Percentiles rank a stretch among this genome's conserved stretches.
Conservation (phyloP, 2,113 vertebrate genomes). For the Narcine bancroftii region DNA sequence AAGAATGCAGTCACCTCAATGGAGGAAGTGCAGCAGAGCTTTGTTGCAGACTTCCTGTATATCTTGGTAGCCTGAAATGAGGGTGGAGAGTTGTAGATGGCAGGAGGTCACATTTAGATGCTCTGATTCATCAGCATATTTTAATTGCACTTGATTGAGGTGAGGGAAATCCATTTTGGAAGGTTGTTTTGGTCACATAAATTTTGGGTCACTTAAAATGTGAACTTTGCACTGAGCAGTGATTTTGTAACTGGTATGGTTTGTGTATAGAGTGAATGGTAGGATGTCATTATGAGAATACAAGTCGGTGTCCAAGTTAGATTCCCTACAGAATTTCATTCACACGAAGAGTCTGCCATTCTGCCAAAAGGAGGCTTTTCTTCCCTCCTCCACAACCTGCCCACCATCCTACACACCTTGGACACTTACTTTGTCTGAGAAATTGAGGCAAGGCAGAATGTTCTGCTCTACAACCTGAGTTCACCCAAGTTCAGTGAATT, state of each 20-base stretch:
- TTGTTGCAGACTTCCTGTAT: not conserved
- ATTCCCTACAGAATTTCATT: not conserved
- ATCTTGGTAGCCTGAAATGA: not conserved
- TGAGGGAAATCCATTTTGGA: not conserved
- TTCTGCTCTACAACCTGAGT: not conserved
- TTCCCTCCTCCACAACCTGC: not conserved
- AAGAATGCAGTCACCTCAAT: not conserved
- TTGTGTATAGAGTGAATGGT: not conserved
- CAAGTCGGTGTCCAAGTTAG: not conserved
- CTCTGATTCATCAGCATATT: not conserved
- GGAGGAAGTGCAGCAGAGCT: not conserved
- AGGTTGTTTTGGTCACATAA: not conserved
- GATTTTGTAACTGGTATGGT: not conserved
- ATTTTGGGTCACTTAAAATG: not conserved
- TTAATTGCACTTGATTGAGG: not conserved
- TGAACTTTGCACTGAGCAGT: not conserved
- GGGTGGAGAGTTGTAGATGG: too few relatives aligned
- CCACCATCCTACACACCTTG: not conserved
- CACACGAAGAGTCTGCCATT: not conserved
- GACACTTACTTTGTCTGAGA: not conserved
- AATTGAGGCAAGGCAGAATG: not conserved
- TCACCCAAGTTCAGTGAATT: not conserved
- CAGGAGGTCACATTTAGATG: not conserved
- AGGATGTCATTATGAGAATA: not conserved
- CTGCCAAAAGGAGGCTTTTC: not conserved